Evolutionary conservation across 1,140 invertebrate species (phyloP).

Genomic region (Drosophila nigrodunni): DNA sequence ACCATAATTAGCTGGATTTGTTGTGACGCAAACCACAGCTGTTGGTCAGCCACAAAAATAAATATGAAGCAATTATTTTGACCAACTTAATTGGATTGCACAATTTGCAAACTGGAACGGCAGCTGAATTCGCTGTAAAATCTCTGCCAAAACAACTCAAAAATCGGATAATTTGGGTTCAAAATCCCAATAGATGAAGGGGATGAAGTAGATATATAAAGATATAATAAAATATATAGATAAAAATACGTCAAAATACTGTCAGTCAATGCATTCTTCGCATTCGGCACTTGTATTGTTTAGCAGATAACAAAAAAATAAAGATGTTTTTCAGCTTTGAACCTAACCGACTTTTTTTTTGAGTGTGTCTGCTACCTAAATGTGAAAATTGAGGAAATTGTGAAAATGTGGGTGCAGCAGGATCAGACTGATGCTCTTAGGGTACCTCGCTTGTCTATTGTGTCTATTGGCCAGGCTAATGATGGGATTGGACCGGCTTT

Average conservation of each 20-base stretch:
- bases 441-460: conserved; percentile 30
- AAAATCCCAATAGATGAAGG: background rate
- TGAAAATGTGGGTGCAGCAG: conserved; percentile 36
- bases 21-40: conserved; percentile 52
- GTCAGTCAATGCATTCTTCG: conserved; percentile 54
- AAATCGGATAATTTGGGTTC: conserved; percentile 7
- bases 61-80: conserved; percentile 29
- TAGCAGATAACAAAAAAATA: conserved; percentile 30
- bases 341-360: conserved; percentile 42
- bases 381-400: conserved; percentile 1
- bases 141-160: conserved; percentile 8
- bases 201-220: conserved; percentile 45
- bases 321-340: conserved; percentile 55
- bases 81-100: conserved; percentile 47
- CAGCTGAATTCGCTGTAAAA: conserved; percentile 6
- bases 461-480: conserved; percentile 37
- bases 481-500: conserved; percentile 26
- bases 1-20: conserved; percentile 11
- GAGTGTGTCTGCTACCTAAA: conserved; percentile 54
- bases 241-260: conserved; percentile 74
- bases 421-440: conserved; percentile 18
- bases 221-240: conserved; percentile 55
- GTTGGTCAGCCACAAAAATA: conserved; percentile 42
- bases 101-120: conserved; percentile 19
- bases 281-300: conserved; percentile 72